Percentiles rank a stretch among this genome's conserved stretches.
Conservation (phyloP, 2,113 vertebrate species). For the Mystacornis crossleyi region DNA sequence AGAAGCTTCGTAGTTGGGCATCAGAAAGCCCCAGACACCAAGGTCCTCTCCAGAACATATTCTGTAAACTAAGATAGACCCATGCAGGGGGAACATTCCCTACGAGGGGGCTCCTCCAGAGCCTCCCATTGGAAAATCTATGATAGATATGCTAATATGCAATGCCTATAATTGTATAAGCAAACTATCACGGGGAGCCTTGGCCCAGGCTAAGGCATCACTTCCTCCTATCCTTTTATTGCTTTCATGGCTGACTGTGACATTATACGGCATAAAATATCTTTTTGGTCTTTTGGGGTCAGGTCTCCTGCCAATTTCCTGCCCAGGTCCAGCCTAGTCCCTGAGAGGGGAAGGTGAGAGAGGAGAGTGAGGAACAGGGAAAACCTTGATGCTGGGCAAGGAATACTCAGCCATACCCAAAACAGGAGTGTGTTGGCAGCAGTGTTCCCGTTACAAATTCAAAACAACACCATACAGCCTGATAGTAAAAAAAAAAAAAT, state of each 20-base stretch:
- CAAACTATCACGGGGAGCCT: too few species aligned
- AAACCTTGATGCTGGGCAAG: neutral
- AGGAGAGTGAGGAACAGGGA: neutral
- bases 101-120: too few species aligned
- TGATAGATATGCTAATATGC: too few species aligned
- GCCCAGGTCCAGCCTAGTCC: neutral
- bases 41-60: too few species aligned
- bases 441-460: neutral
- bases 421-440: neutral
- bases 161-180: too few species aligned
- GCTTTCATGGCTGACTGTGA: neutral
- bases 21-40: too few species aligned
- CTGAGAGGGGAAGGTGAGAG: neutral
- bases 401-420: neutral
- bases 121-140: too few species aligned
- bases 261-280: fast-evolving
- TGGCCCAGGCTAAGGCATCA: too few species aligned
- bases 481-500: neutral
- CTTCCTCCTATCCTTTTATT: neutral
- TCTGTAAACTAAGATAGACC: too few species aligned
- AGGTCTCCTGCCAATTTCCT: neutral
- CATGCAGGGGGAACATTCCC: too few species aligned
- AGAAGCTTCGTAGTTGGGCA: too few species aligned
- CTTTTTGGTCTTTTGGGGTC: neutral
- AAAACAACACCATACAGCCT: neutral